Conservation (phyloP, 2,797 vertebrate genomes). For the Saxicola maurus region DNA sequence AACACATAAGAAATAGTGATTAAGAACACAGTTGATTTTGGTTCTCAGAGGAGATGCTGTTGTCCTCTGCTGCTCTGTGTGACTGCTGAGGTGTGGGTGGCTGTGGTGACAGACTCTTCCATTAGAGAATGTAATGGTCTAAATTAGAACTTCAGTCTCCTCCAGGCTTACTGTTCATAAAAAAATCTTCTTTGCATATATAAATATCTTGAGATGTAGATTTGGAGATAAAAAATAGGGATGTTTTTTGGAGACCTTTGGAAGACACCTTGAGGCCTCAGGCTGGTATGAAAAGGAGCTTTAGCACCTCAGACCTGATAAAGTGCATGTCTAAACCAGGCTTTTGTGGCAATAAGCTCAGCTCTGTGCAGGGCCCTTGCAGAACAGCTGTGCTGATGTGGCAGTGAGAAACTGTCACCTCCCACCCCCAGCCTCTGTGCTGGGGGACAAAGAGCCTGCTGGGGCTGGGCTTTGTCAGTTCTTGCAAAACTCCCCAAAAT, state of each 20-base stretch:
- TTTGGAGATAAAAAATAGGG: background rate
- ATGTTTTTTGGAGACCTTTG: background rate
- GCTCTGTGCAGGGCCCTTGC: fast-evolving
- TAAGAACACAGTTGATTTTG: background rate
- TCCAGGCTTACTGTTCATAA: background rate
- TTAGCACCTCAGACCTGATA: background rate
- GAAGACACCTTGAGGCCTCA: background rate
- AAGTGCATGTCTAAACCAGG: background rate
- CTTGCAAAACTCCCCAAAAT: background rate
- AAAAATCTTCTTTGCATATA: background rate
- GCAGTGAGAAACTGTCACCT: background rate
- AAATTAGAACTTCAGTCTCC: background rate
- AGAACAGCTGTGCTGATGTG: background rate
- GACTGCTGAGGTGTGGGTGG: background rate
- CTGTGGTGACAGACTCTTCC: background rate
- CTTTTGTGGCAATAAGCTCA: background rate
- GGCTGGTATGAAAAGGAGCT: background rate
- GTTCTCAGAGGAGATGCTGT: background rate
- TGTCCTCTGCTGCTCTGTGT: background rate
- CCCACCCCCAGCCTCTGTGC: fast-evolving
- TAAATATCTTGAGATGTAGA: background rate
- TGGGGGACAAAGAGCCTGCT: background rate
- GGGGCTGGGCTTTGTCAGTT: fast-evolving
- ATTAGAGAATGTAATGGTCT: background rate
- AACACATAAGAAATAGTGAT: background rate